These are phyloP conservation scores for Rafetus swinhoei DNA, from an alignment of 2,113 vertebrate species.

Conservation along the genomic window DNA sequence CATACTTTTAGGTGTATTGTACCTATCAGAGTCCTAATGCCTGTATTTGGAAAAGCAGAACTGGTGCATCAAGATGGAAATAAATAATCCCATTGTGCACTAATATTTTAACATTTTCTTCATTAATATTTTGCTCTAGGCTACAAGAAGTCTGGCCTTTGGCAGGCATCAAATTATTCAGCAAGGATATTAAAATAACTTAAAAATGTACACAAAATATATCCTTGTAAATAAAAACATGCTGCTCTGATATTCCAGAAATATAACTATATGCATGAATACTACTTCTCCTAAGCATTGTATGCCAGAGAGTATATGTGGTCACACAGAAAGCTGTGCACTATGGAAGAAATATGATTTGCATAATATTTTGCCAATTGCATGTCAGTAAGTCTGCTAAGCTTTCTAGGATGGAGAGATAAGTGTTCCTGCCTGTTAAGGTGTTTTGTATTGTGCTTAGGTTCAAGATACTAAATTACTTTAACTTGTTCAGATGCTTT, in stretches of 20 bases:
- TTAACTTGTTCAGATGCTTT: slow-evolving; percentile 1
- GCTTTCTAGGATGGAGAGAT: neutral
- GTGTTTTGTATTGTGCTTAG: neutral
- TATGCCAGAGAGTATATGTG: neutral
- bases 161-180: neutral
- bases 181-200: neutral
- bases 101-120: neutral
- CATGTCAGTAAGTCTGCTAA: neutral
- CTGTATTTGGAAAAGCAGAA: neutral
- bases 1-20: neutral
- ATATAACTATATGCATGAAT: fast-evolving
- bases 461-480: neutral
- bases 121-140: neutral
- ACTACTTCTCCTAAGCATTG: fast-evolving
- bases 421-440: neutral
- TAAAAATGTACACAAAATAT: neutral
- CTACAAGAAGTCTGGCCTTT: neutral
- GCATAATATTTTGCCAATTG: neutral
- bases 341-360: neutral
- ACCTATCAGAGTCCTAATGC: neutral
- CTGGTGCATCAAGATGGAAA: neutral
- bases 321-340: no score
- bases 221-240: neutral
- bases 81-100: neutral
- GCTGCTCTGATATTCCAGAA: neutral